A percentile compares a stretch with the other conserved stretches of the same genome.
These are phyloP conservation scores for Phymanthus crucifer DNA, from an alignment of 92 coral and sea anemone species.

Conservation along the genomic window DNA sequence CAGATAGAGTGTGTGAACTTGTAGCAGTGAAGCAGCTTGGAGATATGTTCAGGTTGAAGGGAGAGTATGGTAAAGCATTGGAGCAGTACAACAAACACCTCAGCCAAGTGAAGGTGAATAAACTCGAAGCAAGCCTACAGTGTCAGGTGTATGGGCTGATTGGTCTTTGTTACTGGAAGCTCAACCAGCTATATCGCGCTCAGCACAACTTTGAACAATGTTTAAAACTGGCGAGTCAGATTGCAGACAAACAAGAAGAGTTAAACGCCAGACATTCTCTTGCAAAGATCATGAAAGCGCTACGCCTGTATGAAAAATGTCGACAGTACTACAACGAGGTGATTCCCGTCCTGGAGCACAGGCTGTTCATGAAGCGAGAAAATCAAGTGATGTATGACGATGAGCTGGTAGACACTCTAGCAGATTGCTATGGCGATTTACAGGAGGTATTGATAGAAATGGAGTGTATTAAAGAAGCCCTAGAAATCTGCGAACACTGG, in stretches of 20 bases:
- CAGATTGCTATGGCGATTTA: conserved; percentile 66
- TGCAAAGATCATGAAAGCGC: conserved; percentile 64
- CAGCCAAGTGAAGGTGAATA: conserved; percentile 62
- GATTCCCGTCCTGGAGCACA: conserved; percentile 71
- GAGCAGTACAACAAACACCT: conserved; percentile 68
- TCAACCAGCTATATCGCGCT: conserved; percentile 71
- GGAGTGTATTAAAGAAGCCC: conserved; percentile 55
- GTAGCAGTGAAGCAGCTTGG: conserved; percentile 68
- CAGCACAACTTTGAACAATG: conserved; percentile 68
- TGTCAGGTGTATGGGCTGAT: conserved; percentile 67
- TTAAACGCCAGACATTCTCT: conserved; percentile 56
- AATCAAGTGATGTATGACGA: conserved; percentile 43
- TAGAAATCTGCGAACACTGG: conserved; percentile 76
- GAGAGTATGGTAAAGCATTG: conserved; percentile 60
- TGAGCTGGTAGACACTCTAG: conserved; percentile 46
- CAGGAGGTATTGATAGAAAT: conserved; percentile 77
- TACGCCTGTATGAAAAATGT: conserved; percentile 63
- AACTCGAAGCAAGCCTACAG: conserved; percentile 39
- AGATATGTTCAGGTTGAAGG: conserved; percentile 69
- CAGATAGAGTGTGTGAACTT: conserved; percentile 64
- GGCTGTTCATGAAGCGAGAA: conserved; percentile 49
- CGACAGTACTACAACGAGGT: conserved; percentile 68
- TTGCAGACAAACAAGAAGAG: conserved; percentile 58
- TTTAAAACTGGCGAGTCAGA: conserved; percentile 54
- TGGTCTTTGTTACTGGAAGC: conserved; percentile 61